A percentile compares a stretch with the other conserved stretches of the same genome.
These are phyloP conservation scores for Lytechinus variegatus DNA, from an alignment of 35 echinoderm and acorn worm genomes.

Conservation along the genomic window DNA sequence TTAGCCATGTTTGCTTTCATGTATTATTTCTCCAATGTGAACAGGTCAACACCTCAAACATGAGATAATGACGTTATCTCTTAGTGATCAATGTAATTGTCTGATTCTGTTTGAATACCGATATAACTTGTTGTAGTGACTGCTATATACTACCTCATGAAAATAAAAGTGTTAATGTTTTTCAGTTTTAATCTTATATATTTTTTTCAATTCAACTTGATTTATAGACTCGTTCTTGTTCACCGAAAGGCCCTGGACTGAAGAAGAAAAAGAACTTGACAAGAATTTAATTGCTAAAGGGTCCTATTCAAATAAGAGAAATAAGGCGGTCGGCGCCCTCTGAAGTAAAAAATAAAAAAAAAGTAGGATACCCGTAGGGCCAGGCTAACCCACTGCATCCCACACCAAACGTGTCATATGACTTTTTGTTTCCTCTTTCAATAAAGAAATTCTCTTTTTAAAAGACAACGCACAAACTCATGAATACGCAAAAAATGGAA, in stretches of 20 bases:
- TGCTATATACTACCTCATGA: background rate
- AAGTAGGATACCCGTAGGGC: background rate
- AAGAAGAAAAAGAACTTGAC: background rate
- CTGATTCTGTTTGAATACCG: background rate
- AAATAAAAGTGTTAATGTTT: background rate
- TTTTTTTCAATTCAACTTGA: background rate
- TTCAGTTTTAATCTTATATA: background rate
- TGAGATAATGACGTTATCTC: background rate
- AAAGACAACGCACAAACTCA: background rate
- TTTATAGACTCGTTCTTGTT: background rate
- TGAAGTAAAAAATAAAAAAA: background rate
- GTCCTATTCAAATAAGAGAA: constrained; percentile 7
- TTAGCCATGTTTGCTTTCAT: too few species aligned
- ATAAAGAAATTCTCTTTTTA: background rate
- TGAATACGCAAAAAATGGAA: background rate
- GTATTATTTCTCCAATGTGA: background rate
- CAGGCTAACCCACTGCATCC: background rate
- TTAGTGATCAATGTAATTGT: background rate
- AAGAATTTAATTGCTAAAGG: background rate
- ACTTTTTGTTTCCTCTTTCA: constrained; percentile 4
- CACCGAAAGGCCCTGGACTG: background rate
- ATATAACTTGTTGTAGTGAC: background rate
- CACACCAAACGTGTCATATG: background rate
- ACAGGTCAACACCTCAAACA: background rate
- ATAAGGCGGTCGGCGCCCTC: constrained; percentile 6